Evolutionary conservation across 2,113 vertebrate genomes (phyloP), one percentile per base, ranked within the genome.

Genomic region (Boleophthalmus pectinirostris): DNA sequence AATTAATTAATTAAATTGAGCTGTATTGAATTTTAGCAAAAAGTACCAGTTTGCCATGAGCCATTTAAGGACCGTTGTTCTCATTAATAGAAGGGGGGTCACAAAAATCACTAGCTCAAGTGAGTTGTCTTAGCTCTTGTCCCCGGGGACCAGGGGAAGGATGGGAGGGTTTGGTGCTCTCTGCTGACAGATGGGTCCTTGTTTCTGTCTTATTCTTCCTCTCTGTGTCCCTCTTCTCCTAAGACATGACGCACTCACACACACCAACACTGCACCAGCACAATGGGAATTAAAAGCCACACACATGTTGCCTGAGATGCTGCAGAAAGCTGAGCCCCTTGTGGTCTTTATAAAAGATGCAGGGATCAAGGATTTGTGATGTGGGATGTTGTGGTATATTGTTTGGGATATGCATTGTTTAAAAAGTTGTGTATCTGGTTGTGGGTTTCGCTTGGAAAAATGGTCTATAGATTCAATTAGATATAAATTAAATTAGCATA

Each of bases 151-250:
- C 78, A 84, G 2, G 75, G 85, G 85, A 88, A 90, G 90, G 91
- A 89, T 89, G 88, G 92, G 92, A 93, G 91, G 85, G 91, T 90
- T 88, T 83, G 18, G 63, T 86, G 82, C 69, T 68, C 84, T 86
- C 86, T 83, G 87, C 91, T 94, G 93, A 94, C 93, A 94, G 94
- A 94, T 94, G 94, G 94, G 94, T 92, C 92, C 93, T 93, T 94
- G 92, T 94, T 92, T 78, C 90, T 92, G 92, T 89, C 92, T 90
- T 90, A 92, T 90, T 89, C 91, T 89, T 87, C 75, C 87, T 91
- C 87, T 92, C 84, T 87, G 86, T 90, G 85, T 91, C 90, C 83
- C 77, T 87, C 80, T 82, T 85, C 88, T 72, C 80, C 87, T 80
- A 74, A 90, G 91, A 89, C 89, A 90, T 88, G 86, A 91, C 90